Evolutionary conservation across 1,140 invertebrate species (phyloP), one percentile per base, ranked within the genome.

Genomic region (Euura lappo): DNA sequence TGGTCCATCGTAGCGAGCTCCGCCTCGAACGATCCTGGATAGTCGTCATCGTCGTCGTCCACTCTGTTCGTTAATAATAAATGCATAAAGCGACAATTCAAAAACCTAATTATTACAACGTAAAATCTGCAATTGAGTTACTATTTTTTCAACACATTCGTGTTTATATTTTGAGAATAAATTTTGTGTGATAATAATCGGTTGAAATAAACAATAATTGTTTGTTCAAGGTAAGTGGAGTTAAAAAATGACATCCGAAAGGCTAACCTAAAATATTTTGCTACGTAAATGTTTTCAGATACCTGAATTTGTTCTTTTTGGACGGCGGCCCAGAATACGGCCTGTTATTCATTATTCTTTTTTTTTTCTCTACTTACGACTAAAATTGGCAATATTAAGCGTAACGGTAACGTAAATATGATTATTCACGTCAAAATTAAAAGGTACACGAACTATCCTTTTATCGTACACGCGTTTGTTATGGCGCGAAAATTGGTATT

Each of bases 1-100:
- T 75, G 72, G 11, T 91, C 90, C 88, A 93, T 92, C 8, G 82
- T 86, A 43, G 90, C 90, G 72, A 92, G 79, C 75, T 91, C 90
- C 0, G 89, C 88, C 83, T 93, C 92, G 83, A 93, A 93, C 67
- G 82, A 88, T 65, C 88, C 87, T 4, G 88, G 86, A 70, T 84
- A 77, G 67, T 88, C 84, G 73, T 89, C 89, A 44, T 90, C 89
- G 72, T 92, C 91, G 69, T 93, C 90, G 0, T 89, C 85, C 45
- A 47, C 72, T 60, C 65, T 76, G 47, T 65, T 73, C 65, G 46
- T 51, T 60, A 72, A 45, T 69, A 11, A 71, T 51, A 2, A 47
- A 44, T 47, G 42, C 10, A 60, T 28, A 28, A 60, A 60, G 13
- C 1, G 4, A 11, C 13, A 60, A 3, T 60, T 60, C 3, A 4